phyloP scores from a whole-genome alignment of 2,888 invertebrate genomes.

The Archips xylosteana region DNA sequence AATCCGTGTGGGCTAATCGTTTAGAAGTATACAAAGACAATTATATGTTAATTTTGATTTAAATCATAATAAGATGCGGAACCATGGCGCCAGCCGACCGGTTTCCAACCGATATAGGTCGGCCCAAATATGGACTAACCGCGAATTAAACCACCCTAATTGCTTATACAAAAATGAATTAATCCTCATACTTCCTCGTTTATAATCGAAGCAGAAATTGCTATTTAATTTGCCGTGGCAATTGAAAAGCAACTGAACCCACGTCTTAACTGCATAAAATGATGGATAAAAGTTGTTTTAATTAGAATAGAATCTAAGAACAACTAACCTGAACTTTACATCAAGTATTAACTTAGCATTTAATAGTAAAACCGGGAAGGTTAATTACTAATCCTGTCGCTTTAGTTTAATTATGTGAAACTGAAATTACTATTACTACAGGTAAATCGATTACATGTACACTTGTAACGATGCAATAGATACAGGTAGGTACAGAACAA shows the following conservation, averaged over 20 bases:
- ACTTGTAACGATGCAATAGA: no score
- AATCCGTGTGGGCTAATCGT: conserved; percentile 40
- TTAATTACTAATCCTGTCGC: not conserved
- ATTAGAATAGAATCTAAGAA: not conserved
- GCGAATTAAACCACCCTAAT: conserved; percentile 59
- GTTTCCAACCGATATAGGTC: conserved; percentile 53
- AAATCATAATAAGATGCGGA: conserved; percentile 59
- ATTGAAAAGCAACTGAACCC: conserved; percentile 11
- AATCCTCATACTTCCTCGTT: conserved; percentile 42
- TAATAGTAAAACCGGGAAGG: not conserved
- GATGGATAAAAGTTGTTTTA: not conserved
- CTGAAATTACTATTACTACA: no score
- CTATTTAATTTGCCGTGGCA: not conserved
- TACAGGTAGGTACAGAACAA: no score
- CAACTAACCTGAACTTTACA: not conserved
- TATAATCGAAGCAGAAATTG: conserved; percentile 48
- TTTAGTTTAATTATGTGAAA: no score
- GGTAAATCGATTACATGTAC: no score
- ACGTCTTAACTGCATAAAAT: not conserved
- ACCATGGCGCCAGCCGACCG: conserved; percentile 59
- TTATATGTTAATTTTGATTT: conserved; percentile 67
- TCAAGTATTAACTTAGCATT: not conserved
- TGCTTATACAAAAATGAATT: conserved; percentile 63
- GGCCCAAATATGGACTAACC: conserved; percentile 56
- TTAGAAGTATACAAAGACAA: conserved; percentile 54